phyloP scores from a whole-genome alignment of 2,113 vertebrate genomes.

The Isichthys henryi region DNA sequence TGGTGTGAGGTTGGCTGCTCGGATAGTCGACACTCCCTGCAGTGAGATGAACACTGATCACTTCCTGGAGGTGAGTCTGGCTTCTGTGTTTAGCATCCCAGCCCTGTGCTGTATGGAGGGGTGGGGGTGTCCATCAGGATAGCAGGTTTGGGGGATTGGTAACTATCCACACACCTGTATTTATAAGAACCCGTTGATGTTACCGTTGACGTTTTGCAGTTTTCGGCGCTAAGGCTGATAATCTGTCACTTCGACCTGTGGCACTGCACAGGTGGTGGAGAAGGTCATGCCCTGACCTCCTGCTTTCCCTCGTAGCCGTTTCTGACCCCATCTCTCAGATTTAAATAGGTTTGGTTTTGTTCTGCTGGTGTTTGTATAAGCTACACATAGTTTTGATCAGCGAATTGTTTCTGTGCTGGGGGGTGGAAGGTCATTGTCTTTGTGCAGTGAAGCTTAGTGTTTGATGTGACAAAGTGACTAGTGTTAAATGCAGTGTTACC shows the following conservation, averaged over 20 bases:
- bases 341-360: neutral
- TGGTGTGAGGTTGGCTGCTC: slow-evolving; percentile 83
- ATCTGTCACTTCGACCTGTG: neutral
- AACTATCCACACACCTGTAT: neutral
- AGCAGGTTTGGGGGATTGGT: neutral
- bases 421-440: too few species aligned
- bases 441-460: neutral
- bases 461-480: neutral
- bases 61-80: slow-evolving; percentile 74
- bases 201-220: neutral
- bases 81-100: neutral
- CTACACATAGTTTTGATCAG: neutral
- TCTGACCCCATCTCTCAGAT: neutral
- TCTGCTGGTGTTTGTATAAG: neutral
- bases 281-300: neutral
- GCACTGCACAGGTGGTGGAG: neutral
- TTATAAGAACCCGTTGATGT: neutral
- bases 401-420: neutral
- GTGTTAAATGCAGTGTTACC: neutral
- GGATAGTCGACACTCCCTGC: slow-evolving; percentile 92
- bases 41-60: slow-evolving; percentile 91
- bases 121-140: neutral
- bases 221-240: neutral
- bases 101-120: neutral
- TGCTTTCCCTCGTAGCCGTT: neutral